phyloP scores from a whole-genome alignment of 2,797 vertebrate genomes.

The Enteromius argenteus region DNA sequence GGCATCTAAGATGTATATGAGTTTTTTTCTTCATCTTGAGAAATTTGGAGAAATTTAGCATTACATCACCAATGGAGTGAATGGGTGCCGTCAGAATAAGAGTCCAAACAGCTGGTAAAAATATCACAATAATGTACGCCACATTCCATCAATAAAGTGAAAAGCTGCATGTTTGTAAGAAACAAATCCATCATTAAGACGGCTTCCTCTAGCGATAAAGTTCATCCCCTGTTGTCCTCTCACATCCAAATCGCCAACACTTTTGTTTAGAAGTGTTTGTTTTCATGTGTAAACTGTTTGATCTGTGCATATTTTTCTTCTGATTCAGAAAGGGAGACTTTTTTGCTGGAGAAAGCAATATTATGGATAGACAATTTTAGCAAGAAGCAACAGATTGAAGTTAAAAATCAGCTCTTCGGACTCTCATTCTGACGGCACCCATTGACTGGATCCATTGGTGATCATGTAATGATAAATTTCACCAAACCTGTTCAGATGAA shows the following conservation, averaged over 20 bases:
- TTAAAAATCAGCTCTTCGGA: not conserved
- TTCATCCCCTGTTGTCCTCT: not conserved
- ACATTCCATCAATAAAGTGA: not conserved
- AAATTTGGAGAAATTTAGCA: not conserved
- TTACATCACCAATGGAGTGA: not conserved
- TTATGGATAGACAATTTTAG: not conserved
- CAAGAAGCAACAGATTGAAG: not conserved
- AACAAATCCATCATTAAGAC: not conserved
- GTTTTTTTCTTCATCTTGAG: not conserved
- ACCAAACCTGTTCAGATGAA: no score
- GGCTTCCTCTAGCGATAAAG: not conserved
- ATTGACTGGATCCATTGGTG: not conserved
- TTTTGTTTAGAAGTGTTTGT: not conserved
- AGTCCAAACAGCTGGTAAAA: not conserved
- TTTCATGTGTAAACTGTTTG: not conserved
- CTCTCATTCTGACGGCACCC: not conserved
- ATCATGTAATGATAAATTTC: not conserved
- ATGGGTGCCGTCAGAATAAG: not conserved
- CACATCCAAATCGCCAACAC: not conserved
- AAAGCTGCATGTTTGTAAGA: not conserved
- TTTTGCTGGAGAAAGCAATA: not conserved
- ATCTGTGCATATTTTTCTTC: not conserved
- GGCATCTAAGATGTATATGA: not conserved
- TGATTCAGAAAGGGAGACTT: not conserved
- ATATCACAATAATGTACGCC: not conserved